phyloP scores from a whole-genome alignment of 2,113 vertebrate genomes.

The Indicator indicator region DNA sequence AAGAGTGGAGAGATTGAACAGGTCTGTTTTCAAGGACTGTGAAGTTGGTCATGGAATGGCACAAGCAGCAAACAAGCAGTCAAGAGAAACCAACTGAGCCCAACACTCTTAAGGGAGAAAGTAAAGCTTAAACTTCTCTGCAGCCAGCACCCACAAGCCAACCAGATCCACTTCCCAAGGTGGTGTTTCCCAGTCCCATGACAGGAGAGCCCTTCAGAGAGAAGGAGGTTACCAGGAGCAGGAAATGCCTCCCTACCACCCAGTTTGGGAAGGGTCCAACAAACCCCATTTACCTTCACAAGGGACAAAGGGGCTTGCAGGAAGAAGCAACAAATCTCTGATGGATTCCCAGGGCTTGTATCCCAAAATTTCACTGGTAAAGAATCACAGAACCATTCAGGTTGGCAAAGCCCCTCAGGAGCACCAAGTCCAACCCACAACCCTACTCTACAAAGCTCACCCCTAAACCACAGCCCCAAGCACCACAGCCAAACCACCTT shows the following conservation, averaged over 20 bases:
- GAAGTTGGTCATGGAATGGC: not conserved
- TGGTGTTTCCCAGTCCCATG: not conserved
- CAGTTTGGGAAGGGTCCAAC: not conserved
- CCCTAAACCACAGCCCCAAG: no score
- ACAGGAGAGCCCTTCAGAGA: not conserved
- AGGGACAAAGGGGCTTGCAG: not conserved
- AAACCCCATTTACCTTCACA: not conserved
- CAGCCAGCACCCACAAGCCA: not conserved
- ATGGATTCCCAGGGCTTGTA: not conserved
- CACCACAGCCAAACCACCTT: no score
- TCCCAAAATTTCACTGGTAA: not conserved
- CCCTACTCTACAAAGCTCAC: no score
- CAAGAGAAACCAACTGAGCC: not conserved
- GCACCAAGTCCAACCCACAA: no score
- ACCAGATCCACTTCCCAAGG: not conserved
- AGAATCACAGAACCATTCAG: not conserved
- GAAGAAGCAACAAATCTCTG: not conserved
- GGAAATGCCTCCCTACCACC: not conserved
- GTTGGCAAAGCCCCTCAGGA: no score
- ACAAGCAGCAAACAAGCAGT: not conserved
- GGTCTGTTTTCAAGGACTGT: not conserved
- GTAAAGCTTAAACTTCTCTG: not conserved
- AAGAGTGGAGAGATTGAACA: not conserved
- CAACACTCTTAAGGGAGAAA: not conserved
- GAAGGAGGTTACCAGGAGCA: not conserved